Evolutionary conservation across 2,113 vertebrate genomes (phyloP), one percentile per base, ranked within the genome.

Genomic region (Pelobates fuscus): DNA sequence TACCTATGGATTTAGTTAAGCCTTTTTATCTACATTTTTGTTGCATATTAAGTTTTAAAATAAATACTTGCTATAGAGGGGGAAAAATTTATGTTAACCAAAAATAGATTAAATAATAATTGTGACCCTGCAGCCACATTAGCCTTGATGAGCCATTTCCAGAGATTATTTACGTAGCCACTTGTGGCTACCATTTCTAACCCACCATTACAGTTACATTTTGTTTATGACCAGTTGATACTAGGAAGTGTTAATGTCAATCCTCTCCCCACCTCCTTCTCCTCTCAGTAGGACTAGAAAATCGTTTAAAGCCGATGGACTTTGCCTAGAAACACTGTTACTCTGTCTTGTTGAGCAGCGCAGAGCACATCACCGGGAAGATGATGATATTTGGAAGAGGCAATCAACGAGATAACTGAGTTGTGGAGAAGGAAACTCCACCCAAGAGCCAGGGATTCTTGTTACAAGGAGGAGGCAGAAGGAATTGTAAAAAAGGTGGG

Each of bases 241-340:
- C 14, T 60, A 41, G 17, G 46, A 67, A 75, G 72, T 30, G 73
- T 68, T 77, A 77, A 68, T 67, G 54, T 43, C 73, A 68, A 58
- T 52, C 73, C 49, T 63, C 73, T 77, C 73, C 73, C 67, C 43
- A 54, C 25, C 55, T 58, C 64, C 64, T 37, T 68, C 64, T 67
- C 37, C 14, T 24, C 29, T 61, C 63, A 72, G 27, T 73, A 73
- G 49, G 43, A 60, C 64, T 67, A 67, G 64, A 55, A 68, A 77
- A 77, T 67, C 73, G 67, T 41, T 32, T 49, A 76, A 76, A 76
- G 73, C 73, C 26, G 55, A 52, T 68, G 73, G 73, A 77, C 73
- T 77, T 77, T 77, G 73, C 25, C 73, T 77, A 68, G 37, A 60
- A 68, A 29, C 73, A 59, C 18, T 15, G 21, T 17, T 37, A 37